A percentile compares a stretch with the other conserved stretches of the same genome.
phyloP scores from a whole-genome alignment of 37 sponge, comb jelly and placozoan genomes.

The Agelas oroides region DNA sequence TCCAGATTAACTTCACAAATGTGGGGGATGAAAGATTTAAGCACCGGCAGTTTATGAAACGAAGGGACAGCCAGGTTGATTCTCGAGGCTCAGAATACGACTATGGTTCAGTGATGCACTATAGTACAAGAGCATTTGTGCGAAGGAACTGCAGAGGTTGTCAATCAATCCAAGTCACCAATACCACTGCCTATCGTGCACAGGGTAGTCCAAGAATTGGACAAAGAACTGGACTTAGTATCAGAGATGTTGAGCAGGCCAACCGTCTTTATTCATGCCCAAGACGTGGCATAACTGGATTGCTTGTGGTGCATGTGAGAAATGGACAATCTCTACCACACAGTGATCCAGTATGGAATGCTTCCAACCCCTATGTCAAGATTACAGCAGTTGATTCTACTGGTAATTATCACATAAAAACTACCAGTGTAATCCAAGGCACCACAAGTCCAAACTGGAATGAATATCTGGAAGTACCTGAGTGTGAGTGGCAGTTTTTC shows the following conservation, averaged over 20 bases:
- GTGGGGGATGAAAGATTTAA: background rate
- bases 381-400: slow-evolving; percentile 9
- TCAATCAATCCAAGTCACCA: background rate
- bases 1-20: background rate
- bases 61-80: background rate
- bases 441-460: slow-evolving; percentile 6
- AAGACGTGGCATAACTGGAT: background rate
- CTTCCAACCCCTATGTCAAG: slow-evolving; percentile 15
- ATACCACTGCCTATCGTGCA: background rate
- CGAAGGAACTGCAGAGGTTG: background rate
- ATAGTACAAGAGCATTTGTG: background rate
- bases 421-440: background rate
- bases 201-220: slow-evolving; percentile 16
- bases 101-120: background rate
- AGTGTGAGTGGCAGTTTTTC: background rate
- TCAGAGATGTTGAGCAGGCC: background rate
- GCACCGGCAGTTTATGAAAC: slow-evolving; percentile 20
- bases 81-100: background rate
- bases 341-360: slow-evolving; percentile 5
- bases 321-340: slow-evolving; percentile 6
- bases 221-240: background rate
- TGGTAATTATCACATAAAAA: background rate
- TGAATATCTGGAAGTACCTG: background rate
- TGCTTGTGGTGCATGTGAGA: background rate
- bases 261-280: background rate